Percentiles rank a stretch among this genome's conserved stretches.
Evolutionary conservation across 2,888 invertebrate genomes (phyloP).

Genomic region (Zygaena filipendulae): DNA sequence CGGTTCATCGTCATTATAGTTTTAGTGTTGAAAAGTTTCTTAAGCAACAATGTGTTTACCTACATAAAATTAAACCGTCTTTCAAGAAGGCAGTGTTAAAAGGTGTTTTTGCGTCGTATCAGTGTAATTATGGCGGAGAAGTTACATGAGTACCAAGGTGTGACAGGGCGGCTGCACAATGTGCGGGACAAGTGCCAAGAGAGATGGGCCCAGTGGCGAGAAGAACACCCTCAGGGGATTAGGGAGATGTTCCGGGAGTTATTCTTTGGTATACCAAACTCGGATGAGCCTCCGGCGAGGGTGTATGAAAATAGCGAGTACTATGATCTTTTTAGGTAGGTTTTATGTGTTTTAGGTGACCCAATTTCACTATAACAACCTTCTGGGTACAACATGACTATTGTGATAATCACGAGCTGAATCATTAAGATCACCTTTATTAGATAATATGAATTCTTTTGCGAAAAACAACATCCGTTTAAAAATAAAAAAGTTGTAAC

Average conservation of each 20-base stretch:
- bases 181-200: constrained; percentile 73
- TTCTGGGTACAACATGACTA: background rate
- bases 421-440: too few relatives aligned
- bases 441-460: too few relatives aligned
- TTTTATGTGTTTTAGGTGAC: constrained; percentile 1
- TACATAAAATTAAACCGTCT: too few relatives aligned
- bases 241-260: constrained; percentile 55
- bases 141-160: constrained; percentile 82
- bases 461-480: too few relatives aligned
- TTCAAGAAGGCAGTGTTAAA: too few relatives aligned
- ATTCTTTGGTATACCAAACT: constrained; percentile 48
- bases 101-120: too few relatives aligned
- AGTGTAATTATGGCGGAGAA: constrained; percentile 86
- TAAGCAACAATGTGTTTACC: too few relatives aligned
- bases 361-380: background rate
- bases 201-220: constrained; percentile 71
- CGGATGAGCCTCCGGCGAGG: constrained; percentile 42
- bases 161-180: constrained; percentile 76
- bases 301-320: constrained; percentile 47
- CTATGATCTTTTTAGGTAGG: constrained; percentile 48
- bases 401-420: too few relatives aligned
- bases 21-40: too few relatives aligned
- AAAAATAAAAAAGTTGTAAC: too few relatives aligned
- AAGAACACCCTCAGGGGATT: constrained; percentile 67
- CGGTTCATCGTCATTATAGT: too few relatives aligned